A percentile compares a stretch with the other conserved stretches of the same genome.
Evolutionary conservation across 2,797 vertebrate species (phyloP).

Genomic region (Danio tinwini): DNA sequence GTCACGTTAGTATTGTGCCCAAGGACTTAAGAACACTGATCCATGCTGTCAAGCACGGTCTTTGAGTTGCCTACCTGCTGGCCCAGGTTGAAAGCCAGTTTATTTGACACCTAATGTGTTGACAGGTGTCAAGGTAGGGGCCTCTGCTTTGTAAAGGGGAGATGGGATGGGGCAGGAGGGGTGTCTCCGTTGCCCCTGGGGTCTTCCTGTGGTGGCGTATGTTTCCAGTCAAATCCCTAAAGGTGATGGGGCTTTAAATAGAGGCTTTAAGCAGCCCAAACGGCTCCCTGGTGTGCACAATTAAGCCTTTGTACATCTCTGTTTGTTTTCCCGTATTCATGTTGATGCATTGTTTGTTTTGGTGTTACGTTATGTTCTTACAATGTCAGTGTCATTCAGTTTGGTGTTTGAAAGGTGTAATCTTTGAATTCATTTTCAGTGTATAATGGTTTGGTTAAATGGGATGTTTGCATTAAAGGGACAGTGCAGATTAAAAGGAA

Average conservation of each 20-base stretch:
- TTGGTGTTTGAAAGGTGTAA: constrained; percentile 2
- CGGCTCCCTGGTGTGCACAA: constrained; percentile 76
- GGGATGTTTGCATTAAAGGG: neutral
- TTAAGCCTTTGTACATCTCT: constrained; percentile 72
- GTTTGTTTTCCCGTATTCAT: constrained; percentile 71
- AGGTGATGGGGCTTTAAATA: constrained; percentile 70
- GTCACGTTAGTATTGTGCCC: constrained; percentile 47
- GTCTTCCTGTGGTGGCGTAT: constrained; percentile 79
- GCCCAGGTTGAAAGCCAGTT: constrained; percentile 70
- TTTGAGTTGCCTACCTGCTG: constrained; percentile 68
- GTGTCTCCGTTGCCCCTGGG: constrained; percentile 68
- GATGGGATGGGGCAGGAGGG: constrained; percentile 49
- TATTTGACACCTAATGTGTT: constrained; percentile 74
- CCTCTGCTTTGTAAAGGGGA: constrained; percentile 61
- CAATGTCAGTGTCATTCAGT: constrained; percentile 32
- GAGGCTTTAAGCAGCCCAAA: constrained; percentile 70
- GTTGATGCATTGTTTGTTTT: constrained; percentile 64
- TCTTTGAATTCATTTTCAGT: constrained; percentile 2
- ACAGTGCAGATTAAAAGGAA: neutral
- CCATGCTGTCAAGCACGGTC: constrained; percentile 48
- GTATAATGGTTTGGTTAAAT: too few relatives aligned
- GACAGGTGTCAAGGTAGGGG: constrained; percentile 70
- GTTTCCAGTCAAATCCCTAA: constrained; percentile 69
- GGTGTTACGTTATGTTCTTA: constrained; percentile 57
- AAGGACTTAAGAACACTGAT: constrained; percentile 48